Evolutionary conservation across 2,888 invertebrate genomes (phyloP).

Genomic region (Tigriopus californicus): DNA sequence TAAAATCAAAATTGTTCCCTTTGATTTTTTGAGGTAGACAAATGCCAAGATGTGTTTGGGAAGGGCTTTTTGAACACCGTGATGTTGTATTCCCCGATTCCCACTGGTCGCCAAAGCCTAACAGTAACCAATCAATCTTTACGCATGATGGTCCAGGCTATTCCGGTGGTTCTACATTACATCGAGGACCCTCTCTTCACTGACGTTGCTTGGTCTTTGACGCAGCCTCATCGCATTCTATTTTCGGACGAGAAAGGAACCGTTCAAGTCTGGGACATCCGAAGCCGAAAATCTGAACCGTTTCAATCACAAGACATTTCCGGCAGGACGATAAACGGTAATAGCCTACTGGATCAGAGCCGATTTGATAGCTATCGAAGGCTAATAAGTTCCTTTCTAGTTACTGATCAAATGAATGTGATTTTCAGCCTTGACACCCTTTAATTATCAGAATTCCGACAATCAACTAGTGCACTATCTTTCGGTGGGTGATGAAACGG

Average conservation of each 20-base stretch:
- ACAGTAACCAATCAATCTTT: neutral
- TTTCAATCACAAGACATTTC: neutral
- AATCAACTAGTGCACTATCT: neutral
- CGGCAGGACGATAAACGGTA: neutral
- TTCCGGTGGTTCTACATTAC: conserved; percentile 3
- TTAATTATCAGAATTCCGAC: no score
- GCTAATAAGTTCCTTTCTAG: no score
- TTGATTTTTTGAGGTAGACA: no score
- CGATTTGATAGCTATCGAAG: no score
- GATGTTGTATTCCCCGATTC: no score
- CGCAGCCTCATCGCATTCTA: neutral
- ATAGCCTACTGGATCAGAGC: neutral
- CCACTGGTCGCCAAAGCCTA: no score
- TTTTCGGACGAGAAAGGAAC: conserved; percentile 2
- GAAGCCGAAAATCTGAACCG: neutral
- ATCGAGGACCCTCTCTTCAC: neutral
- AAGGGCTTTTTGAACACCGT: no score
- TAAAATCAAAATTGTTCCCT: no score
- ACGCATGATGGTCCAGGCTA: neutral
- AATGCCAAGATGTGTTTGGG: no score
- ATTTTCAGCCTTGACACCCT: no score
- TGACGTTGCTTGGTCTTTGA: neutral
- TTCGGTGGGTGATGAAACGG: neutral
- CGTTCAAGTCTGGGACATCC: neutral
- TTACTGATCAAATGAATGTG: no score